Conservation (phyloP, 92 coral and sea anemone species). For the Meandrina meandrites region DNA sequence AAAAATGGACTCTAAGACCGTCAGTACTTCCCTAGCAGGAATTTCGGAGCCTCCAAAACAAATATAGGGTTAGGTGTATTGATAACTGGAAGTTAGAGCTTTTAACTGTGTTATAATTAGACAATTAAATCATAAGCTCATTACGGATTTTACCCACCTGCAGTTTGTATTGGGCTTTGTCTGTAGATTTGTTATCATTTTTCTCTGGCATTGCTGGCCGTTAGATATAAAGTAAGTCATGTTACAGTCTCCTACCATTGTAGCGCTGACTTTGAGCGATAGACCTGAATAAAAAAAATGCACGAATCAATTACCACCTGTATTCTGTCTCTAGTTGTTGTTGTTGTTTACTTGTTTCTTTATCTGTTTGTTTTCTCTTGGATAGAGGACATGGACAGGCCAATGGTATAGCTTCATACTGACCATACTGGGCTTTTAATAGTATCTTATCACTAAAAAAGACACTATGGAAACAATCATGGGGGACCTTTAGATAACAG, state of each 20-base stretch:
- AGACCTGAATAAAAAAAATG: background rate
- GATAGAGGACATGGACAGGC: too few species aligned
- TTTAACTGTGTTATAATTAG: too few species aligned
- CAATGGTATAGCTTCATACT: too few species aligned
- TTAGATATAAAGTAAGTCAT: slow-evolving; percentile 29
- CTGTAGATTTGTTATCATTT: slow-evolving; percentile 29
- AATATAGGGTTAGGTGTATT: too few species aligned
- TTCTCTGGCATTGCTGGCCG: slow-evolving; percentile 38
- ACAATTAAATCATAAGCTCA: background rate
- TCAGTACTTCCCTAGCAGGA: background rate
- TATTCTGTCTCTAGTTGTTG: background rate
- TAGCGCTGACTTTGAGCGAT: background rate
- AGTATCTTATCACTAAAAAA: too few species aligned
- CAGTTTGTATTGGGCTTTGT: slow-evolving; percentile 27
- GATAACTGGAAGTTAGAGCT: background rate
- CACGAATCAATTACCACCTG: background rate
- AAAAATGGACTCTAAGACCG: background rate
- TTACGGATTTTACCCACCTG: slow-evolving; percentile 12
- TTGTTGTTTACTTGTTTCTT: background rate
- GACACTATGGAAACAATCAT: too few species aligned
- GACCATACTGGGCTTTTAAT: too few species aligned
- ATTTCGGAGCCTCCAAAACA: background rate
- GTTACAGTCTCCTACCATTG: slow-evolving; percentile 26
- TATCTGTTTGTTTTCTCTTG: background rate
- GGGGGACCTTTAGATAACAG: too few species aligned